Conservation (phyloP, 1,140 invertebrate species). For the Drosophila nigromelanica region DNA sequence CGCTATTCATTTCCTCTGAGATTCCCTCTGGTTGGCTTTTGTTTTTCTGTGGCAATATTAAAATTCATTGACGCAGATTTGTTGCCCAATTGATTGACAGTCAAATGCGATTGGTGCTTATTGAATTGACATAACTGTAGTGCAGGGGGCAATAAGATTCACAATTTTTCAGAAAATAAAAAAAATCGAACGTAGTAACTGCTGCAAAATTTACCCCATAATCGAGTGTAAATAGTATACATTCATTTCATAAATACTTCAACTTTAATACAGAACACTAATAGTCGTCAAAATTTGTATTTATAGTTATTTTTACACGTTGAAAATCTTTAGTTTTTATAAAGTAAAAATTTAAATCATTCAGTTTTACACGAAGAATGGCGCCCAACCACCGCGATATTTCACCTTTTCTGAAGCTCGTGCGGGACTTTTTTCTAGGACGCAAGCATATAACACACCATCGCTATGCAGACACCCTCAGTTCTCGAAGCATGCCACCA, state of each 20-base stretch:
- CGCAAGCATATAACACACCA: constrained; percentile 41
- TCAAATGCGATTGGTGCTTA: constrained; percentile 69
- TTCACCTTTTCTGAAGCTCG: constrained; percentile 44
- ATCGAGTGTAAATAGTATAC: not conserved
- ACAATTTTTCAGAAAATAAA: no score
- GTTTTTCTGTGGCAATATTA: constrained; percentile 59
- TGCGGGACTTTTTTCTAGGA: constrained; percentile 64
- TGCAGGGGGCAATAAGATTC: no score
- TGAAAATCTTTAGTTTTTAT: not conserved
- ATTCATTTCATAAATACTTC: not conserved
- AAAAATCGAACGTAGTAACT: no score
- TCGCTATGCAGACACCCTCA: constrained; percentile 41
- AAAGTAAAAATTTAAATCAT: not conserved
- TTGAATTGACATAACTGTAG: constrained; percentile 57
- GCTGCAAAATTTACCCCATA: no score
- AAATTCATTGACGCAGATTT: constrained; percentile 71
- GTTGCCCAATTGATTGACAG: constrained; percentile 70
- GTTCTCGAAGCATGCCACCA: constrained; percentile 22
- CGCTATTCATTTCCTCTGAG: not conserved
- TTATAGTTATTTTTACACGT: not conserved
- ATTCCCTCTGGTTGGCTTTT: constrained; percentile 43
- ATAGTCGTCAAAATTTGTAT: not conserved
- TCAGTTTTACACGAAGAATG: constrained; percentile 34
- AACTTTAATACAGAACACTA: not conserved
- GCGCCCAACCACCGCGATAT: constrained; percentile 58